A percentile compares a stretch with the other conserved stretches of the same genome.
These are phyloP conservation scores for Takifugu ocellatus DNA, from an alignment of 2,797 vertebrate species.

Conservation along the genomic window DNA sequence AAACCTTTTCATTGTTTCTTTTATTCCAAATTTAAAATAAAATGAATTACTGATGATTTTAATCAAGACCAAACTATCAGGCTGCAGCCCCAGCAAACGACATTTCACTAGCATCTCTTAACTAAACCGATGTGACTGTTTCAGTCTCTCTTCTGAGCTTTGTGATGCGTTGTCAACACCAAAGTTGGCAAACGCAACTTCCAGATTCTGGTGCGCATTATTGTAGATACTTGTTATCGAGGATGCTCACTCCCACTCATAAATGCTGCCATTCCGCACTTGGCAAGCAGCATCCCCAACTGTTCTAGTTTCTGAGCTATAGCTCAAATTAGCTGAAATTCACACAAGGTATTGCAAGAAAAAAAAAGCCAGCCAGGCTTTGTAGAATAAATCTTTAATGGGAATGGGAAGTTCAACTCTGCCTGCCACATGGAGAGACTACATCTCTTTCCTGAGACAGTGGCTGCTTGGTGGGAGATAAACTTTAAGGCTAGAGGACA, in stretches of 20 bases:
- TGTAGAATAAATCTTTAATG: slow-evolving; percentile 27
- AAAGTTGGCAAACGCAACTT: slow-evolving; percentile 31
- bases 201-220: slow-evolving; percentile 34
- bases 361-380: slow-evolving; percentile 33
- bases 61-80: slow-evolving; percentile 23
- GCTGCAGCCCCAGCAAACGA: slow-evolving; percentile 44
- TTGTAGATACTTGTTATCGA: slow-evolving; percentile 50
- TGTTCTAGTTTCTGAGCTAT: slow-evolving; percentile 45
- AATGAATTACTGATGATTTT: too few relatives aligned
- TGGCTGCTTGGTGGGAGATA: slow-evolving; percentile 48
- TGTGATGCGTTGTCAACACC: slow-evolving; percentile 38
- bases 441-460: slow-evolving; percentile 38
- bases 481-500: slow-evolving; percentile 33
- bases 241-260: slow-evolving; percentile 43
- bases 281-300: slow-evolving; percentile 54
- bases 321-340: slow-evolving; percentile 13
- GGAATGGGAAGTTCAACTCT: slow-evolving; percentile 36
- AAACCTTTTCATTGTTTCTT: too few relatives aligned
- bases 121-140: slow-evolving; percentile 32
- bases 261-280: slow-evolving; percentile 48
- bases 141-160: slow-evolving; percentile 39
- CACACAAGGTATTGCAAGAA: slow-evolving; percentile 13
- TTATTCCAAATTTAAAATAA: too few relatives aligned
- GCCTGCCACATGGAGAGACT: slow-evolving; percentile 34
- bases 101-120: slow-evolving; percentile 37